A percentile compares a stretch with the other conserved stretches of the same genome.
These are phyloP conservation scores for Orthosia incerta DNA, from an alignment of 2,888 invertebrate genomes.

Conservation along the genomic window DNA sequence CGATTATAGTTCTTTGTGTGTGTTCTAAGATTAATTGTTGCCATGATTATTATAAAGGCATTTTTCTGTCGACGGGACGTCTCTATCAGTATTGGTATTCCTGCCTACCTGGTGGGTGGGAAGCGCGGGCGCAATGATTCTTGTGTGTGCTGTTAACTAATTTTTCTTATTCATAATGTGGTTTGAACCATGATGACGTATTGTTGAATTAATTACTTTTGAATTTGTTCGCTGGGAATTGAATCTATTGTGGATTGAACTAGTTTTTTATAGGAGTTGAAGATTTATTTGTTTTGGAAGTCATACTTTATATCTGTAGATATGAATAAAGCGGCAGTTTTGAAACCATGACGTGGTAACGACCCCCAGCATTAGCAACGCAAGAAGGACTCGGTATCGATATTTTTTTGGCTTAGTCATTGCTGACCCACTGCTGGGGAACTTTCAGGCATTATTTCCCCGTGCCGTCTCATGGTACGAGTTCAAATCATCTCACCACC, in stretches of 20 bases:
- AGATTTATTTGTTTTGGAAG: slow-evolving; percentile 21
- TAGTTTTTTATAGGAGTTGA: slow-evolving; percentile 13
- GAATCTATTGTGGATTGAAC: slow-evolving; percentile 26
- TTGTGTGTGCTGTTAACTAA: slow-evolving; percentile 76
- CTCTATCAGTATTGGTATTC: slow-evolving; percentile 83
- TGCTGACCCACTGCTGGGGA: too few relatives aligned
- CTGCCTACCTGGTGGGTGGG: slow-evolving; percentile 80
- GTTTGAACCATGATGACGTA: slow-evolving; percentile 66
- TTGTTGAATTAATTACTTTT: slow-evolving; percentile 72
- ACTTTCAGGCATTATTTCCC: too few relatives aligned
- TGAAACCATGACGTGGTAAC: too few relatives aligned
- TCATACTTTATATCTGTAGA: background rate
- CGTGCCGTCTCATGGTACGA: too few relatives aligned
- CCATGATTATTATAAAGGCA: slow-evolving; percentile 77
- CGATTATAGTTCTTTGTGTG: slow-evolving; percentile 83
- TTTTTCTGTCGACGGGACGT: slow-evolving; percentile 78
- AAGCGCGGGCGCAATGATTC: slow-evolving; percentile 78
- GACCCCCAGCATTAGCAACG: too few relatives aligned
- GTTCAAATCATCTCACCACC: too few relatives aligned
- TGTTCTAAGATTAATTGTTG: slow-evolving; percentile 86
- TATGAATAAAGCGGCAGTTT: background rate
- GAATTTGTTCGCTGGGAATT: slow-evolving; percentile 62
- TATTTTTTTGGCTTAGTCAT: too few relatives aligned
- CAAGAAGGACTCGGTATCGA: too few relatives aligned
- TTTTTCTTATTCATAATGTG: slow-evolving; percentile 65